Evolutionary conservation across 2,888 invertebrate genomes (phyloP).

Genomic region (Maniola hyperantus): DNA sequence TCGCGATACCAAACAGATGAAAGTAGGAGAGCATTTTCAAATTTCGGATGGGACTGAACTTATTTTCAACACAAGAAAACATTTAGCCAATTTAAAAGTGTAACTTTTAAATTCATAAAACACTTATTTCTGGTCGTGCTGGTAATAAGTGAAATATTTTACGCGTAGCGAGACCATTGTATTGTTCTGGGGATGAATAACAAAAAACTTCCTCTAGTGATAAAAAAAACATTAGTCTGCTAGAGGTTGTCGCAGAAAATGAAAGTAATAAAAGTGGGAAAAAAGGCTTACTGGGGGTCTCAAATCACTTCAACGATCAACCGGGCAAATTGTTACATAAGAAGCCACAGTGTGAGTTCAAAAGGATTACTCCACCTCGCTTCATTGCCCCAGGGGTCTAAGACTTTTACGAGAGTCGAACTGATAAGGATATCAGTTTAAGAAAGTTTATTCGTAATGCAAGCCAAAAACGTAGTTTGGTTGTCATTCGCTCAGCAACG

Average conservation of each 20-base stretch:
- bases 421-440: slow-evolving; percentile 49
- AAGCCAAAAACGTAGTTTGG: no score
- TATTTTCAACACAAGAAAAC: background rate
- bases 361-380: slow-evolving; percentile 45
- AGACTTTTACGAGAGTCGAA: slow-evolving; percentile 38
- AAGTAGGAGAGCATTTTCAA: background rate
- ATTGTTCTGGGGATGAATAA: background rate
- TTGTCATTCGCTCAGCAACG: no score
- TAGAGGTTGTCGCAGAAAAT: slow-evolving; percentile 29
- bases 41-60: background rate
- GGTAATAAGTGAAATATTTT: no score
- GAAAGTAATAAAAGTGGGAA: slow-evolving; percentile 37
- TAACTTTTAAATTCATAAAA: background rate
- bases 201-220: background rate
- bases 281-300: slow-evolving; percentile 37
- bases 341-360: slow-evolving; percentile 44
- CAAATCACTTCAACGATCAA: slow-evolving; percentile 38
- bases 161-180: background rate
- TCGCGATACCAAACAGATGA: background rate
- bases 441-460: slow-evolving; percentile 26
- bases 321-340: slow-evolving; percentile 46
- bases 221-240: slow-evolving; percentile 14
- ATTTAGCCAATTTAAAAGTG: no score
- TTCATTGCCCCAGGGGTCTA: slow-evolving; percentile 38
- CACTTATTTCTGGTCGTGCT: no score